Conservation (phyloP, 2,797 vertebrate species). For the Danio choprae region DNA sequence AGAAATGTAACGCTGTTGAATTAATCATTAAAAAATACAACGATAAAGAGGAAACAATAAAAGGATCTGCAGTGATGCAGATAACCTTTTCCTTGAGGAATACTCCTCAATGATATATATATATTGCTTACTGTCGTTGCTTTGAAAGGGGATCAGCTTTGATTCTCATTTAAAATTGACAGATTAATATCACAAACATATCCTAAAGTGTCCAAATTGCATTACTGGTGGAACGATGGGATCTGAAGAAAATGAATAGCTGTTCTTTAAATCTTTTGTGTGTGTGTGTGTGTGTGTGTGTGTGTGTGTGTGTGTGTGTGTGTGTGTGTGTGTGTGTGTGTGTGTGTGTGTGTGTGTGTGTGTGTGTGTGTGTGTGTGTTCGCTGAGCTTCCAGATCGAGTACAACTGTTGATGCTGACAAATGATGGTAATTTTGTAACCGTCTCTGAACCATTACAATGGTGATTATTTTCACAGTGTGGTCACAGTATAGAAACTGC, state of each 20-base stretch:
- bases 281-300: too few relatives aligned
- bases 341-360: not conserved
- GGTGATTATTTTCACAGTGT: constrained; percentile 32
- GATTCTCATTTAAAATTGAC: not conserved
- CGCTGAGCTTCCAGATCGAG: constrained; percentile 22
- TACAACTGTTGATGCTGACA: constrained; percentile 28
- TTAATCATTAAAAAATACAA: not conserved
- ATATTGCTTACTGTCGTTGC: not conserved
- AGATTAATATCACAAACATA: not conserved
- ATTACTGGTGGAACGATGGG: not conserved
- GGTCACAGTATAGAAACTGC: constrained; percentile 13
- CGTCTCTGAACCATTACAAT: constrained; percentile 24
- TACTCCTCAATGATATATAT: not conserved
- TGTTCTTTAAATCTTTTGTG: not conserved
- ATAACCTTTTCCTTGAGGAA: not conserved
- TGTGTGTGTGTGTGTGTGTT: not conserved
- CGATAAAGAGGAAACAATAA: not conserved
- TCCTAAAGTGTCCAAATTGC: constrained; percentile 8
- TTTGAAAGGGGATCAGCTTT: not conserved
- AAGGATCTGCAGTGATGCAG: not conserved
- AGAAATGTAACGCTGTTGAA: not conserved
- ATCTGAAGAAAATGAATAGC: not conserved
- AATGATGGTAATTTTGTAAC: constrained; percentile 34
- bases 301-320: not conserved
- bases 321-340: too few relatives aligned